Evolutionary conservation across 2,113 vertebrate genomes (phyloP).

Genomic region (Cephalopholis sonnerati): DNA sequence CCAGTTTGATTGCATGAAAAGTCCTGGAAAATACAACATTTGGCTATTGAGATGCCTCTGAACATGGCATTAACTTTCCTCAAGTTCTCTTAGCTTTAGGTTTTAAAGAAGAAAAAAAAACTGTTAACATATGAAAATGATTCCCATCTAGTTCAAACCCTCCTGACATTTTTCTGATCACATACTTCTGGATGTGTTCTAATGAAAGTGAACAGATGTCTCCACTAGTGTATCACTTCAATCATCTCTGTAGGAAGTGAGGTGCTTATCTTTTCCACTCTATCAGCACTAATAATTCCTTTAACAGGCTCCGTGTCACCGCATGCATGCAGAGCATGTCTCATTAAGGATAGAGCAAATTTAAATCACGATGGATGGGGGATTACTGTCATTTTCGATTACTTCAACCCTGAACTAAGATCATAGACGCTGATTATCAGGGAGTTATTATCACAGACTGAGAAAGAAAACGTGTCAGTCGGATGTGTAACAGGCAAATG

Average conservation of each 20-base stretch:
- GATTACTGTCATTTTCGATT: constrained; percentile 61
- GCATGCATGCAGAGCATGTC: constrained; percentile 51
- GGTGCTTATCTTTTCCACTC: constrained; percentile 44
- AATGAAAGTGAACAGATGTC: constrained; percentile 30
- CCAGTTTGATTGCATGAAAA: neutral
- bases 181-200: neutral
- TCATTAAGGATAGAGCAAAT: constrained; percentile 63
- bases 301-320: constrained; percentile 47
- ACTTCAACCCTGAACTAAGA: constrained; percentile 43
- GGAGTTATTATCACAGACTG: constrained; percentile 40
- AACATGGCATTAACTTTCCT: neutral
- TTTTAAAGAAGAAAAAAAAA: neutral
- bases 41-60: neutral
- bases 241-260: constrained; percentile 46
- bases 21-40: neutral
- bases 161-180: neutral
- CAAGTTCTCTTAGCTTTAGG: neutral
- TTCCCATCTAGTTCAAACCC: neutral
- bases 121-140: neutral
- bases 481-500: constrained; percentile 22
- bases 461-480: constrained; percentile 22
- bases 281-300: constrained; percentile 61
- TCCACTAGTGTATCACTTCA: constrained; percentile 30
- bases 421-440: constrained; percentile 38
- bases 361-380: constrained; percentile 50